A percentile compares a stretch with the other conserved stretches of the same genome.
Evolutionary conservation across 1,140 invertebrate genomes (phyloP).

Genomic region (Whitmania pigra): DNA sequence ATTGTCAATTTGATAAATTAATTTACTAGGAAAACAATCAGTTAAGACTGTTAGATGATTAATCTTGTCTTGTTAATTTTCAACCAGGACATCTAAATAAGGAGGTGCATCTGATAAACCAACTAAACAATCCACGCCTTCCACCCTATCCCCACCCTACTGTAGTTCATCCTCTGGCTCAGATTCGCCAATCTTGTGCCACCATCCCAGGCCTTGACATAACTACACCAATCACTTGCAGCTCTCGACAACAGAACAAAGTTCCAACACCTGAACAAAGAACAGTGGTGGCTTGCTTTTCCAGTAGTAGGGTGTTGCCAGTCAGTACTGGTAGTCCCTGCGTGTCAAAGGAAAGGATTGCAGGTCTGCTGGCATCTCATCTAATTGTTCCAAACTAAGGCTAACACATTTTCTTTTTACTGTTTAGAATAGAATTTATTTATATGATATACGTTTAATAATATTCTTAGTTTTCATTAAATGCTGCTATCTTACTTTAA

Average conservation of each 20-base stretch:
- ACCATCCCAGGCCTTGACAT: slow-evolving; percentile 31
- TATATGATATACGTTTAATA: no score
- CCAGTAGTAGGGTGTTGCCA: slow-evolving; percentile 56
- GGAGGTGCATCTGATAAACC: slow-evolving; percentile 29
- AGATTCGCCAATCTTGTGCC: slow-evolving; percentile 60
- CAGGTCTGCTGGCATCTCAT: slow-evolving; percentile 26
- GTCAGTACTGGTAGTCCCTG: slow-evolving; percentile 45
- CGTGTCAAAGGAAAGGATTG: slow-evolving; percentile 37
- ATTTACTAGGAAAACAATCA: no score
- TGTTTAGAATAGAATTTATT: background rate
- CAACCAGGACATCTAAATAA: background rate
- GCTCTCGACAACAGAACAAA: slow-evolving; percentile 25
- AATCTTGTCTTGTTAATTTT: no score
- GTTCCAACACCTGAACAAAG: slow-evolving; percentile 31
- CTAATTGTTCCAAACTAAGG: background rate
- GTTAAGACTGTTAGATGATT: no score
- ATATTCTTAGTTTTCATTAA: no score
- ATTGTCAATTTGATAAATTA: no score
- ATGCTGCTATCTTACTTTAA: no score
- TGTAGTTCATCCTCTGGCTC: slow-evolving; percentile 63
- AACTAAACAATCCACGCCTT: slow-evolving; percentile 57
- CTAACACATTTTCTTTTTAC: background rate
- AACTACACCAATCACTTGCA: slow-evolving; percentile 26
- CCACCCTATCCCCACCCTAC: slow-evolving; percentile 76
- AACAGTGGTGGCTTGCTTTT: slow-evolving; percentile 64